Evolutionary conservation across 2,797 vertebrate genomes (phyloP), one percentile per base, ranked within the genome.

Genomic region (Perdix hodgsoniae): DNA sequence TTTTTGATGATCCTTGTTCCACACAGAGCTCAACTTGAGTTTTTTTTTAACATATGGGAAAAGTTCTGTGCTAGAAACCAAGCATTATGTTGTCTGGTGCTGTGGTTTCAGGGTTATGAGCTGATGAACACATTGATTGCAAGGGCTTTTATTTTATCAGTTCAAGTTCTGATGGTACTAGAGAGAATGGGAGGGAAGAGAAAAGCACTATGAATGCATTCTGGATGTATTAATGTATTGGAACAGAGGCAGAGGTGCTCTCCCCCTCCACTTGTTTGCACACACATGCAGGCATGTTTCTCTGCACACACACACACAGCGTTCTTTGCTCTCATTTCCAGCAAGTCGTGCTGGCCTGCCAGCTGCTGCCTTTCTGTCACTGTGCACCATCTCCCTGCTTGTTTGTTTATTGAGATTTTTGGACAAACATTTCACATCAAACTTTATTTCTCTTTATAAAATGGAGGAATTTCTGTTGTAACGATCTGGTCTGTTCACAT

Each of bases 391-490:
- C 31, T 29, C 83, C 70, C 42, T 50, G 3, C 57, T 5, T 2
- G 6, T 47, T 76, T 8, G 2, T 73, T 74, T 73, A 67, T 35
- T 45, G 83, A 87, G 37, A 42, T 66, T 50, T 24, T 3, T 27
- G 14, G 56, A 4, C 18, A 59, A 7, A 6, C 83, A 60, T 13
- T 71, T 5, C 7, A 23, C 2, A 2, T 3, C 33, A 44, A 74
- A 0, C 5, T 47, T 16, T 45, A 2, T 39, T 19, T 50, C 15
- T 52, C 35, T 27, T 35, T 57, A 35, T 15, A 0, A 61, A 54
- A 21, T 31, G 29, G 5, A 40, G 24, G 59, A 59, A 42, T 69
- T 19, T 66, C 70, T 60, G 5, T 76, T 9, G 2, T 27, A 29
- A 27, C 52, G 33, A n/a, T 27, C 6, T 33, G 54, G n/a, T n/a